Evolutionary conservation across 2,113 vertebrate genomes (phyloP).

Genomic region (human): DNA sequence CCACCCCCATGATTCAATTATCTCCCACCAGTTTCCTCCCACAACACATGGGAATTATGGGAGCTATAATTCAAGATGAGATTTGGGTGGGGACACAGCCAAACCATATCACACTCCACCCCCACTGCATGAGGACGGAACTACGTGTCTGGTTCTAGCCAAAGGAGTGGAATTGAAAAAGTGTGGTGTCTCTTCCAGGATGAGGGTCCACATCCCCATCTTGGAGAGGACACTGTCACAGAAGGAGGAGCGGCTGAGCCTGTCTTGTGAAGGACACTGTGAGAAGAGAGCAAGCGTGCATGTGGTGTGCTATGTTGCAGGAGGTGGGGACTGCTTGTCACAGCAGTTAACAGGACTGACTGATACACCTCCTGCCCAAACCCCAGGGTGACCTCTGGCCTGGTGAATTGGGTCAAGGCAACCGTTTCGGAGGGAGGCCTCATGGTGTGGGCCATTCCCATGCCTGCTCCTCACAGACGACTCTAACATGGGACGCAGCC

Average conservation of each 20-base stretch:
- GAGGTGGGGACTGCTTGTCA: background rate
- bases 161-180: background rate
- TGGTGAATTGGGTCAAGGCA: fast-evolving
- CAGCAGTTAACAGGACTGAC: background rate
- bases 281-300: background rate
- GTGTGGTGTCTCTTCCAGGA: background rate
- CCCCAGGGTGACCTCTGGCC: background rate
- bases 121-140: fast-evolving
- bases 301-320: fast-evolving
- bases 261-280: fast-evolving
- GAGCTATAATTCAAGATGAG: too few species aligned
- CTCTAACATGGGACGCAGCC: fast-evolving
- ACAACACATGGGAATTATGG: too few species aligned
- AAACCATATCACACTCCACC: too few species aligned
- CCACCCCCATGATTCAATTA: too few species aligned
- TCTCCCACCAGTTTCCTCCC: too few species aligned
- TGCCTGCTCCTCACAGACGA: background rate
- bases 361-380: background rate
- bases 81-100: too few species aligned
- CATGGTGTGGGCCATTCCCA: fast-evolving
- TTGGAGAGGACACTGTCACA: background rate
- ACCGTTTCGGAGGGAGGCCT: background rate
- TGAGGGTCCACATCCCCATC: background rate
- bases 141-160: background rate
- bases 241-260: background rate